Evolutionary conservation across 1,140 invertebrate genomes (phyloP).

Genomic region (Drosophila ficusphila): DNA sequence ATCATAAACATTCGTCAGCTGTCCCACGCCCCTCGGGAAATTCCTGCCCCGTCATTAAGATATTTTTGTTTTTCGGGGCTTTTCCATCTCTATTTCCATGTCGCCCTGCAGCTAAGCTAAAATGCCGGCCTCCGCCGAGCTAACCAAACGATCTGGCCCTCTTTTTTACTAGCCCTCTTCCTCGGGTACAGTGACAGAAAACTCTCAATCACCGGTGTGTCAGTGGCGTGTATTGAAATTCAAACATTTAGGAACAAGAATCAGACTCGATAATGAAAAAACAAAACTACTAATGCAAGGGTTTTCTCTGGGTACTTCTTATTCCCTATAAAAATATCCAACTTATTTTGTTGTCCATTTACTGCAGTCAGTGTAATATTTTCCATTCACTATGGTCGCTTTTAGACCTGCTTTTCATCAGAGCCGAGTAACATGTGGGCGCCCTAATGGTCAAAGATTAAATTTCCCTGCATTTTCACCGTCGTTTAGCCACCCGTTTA

Average conservation of each 20-base stretch:
- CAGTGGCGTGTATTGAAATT: too few species aligned
- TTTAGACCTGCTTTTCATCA: conserved; percentile 14
- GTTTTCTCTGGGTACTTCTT: too few species aligned
- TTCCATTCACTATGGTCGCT: background rate
- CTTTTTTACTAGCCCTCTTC: background rate
- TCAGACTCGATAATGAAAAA: too few species aligned
- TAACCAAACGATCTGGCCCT: conserved; percentile 18
- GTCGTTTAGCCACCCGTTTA: background rate
- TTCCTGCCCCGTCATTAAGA: conserved; percentile 34
- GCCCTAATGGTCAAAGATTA: conserved; percentile 60
- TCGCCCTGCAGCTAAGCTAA: conserved; percentile 22
- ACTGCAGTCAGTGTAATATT: background rate
- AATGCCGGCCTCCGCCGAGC: conserved; percentile 29
- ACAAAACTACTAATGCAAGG: too few species aligned
- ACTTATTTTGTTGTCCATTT: background rate
- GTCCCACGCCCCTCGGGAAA: conserved; percentile 12
- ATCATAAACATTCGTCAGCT: conserved; percentile 71
- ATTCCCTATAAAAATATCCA: background rate
- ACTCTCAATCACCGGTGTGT: background rate
- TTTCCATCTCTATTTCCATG: conserved; percentile 43
- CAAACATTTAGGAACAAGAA: too few species aligned
- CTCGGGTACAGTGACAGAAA: background rate
- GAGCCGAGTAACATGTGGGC: conserved; percentile 46
- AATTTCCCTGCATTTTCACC: conserved; percentile 38
- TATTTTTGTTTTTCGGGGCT: conserved; percentile 30